Evolutionary conservation across 1,140 invertebrate species (phyloP).

Genomic region (Pissodes strobi): DNA sequence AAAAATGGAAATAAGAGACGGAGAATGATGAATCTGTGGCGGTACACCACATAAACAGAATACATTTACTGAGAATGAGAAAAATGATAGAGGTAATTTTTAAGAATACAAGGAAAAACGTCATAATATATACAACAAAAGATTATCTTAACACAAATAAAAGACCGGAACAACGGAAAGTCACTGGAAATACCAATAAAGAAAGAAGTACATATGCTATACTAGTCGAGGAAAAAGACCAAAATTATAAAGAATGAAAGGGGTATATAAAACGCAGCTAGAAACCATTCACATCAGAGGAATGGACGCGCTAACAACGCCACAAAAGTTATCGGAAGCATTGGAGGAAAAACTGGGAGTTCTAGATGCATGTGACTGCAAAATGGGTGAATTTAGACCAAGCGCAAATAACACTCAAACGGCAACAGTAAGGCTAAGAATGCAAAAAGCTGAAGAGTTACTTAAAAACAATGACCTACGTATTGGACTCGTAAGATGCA

Average conservation of each 20-base stretch:
- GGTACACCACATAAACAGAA: background rate
- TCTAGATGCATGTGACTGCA: background rate
- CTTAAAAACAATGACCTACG: background rate
- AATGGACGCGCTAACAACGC: background rate
- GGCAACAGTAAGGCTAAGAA: constrained; percentile 12
- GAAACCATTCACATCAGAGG: too few relatives aligned
- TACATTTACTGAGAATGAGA: background rate
- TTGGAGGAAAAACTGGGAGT: background rate
- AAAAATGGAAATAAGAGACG: background rate
- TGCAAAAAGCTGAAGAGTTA: constrained; percentile 13
- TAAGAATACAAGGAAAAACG: background rate
- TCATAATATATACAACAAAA: constrained; percentile 1
- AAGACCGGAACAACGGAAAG: too few relatives aligned
- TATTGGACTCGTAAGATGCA: constrained; percentile 5
- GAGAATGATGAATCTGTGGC: background rate
- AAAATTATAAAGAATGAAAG: background rate
- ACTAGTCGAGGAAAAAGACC: constrained; percentile 2
- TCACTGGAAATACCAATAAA: background rate
- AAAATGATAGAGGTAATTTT: constrained; percentile 3
- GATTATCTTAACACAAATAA: background rate
- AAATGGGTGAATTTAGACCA: constrained; percentile 1
- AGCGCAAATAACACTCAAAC: background rate
- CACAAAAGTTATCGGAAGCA: constrained; percentile 10
- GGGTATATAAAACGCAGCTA: background rate
- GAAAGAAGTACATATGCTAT: background rate